phyloP scores from a whole-genome alignment of 2,888 invertebrate genomes.

The Bedellia somnulentella region DNA sequence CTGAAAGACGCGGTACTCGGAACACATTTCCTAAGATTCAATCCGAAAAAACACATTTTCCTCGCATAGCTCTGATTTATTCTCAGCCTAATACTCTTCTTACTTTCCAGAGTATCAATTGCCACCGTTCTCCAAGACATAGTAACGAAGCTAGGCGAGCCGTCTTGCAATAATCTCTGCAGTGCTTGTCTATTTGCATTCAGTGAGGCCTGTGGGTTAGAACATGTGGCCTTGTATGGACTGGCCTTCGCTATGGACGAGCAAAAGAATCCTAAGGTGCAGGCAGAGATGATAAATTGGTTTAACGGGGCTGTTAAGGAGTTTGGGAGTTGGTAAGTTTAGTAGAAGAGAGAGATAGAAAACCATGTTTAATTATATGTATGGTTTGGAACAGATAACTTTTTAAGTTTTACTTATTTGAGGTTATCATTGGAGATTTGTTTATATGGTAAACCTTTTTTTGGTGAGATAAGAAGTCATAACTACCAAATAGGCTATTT shows the following conservation, averaged over 20 bases:
- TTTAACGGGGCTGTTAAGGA: slow-evolving; percentile 76
- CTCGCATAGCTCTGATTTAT: no score
- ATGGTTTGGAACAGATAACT: no score
- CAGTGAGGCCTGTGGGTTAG: slow-evolving; percentile 77
- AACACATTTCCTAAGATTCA: no score
- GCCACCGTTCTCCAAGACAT: slow-evolving; percentile 78
- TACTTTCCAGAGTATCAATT: slow-evolving; percentile 62
- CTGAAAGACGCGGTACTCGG: no score
- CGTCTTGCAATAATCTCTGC: slow-evolving; percentile 71
- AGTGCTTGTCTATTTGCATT: slow-evolving; percentile 75
- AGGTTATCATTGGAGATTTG: no score
- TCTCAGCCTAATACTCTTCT: no score
- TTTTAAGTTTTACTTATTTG: no score
- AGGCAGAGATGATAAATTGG: slow-evolving; percentile 84
- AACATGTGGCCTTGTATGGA: slow-evolving; percentile 72
- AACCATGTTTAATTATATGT: no score
- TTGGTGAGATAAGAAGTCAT: no score
- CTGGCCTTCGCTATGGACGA: slow-evolving; percentile 74
- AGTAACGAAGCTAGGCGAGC: slow-evolving; percentile 82
- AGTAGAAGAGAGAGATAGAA: slow-evolving; percentile 45
- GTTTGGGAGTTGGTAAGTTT: slow-evolving; percentile 80
- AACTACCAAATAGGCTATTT: no score
- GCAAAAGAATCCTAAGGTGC: slow-evolving; percentile 91
- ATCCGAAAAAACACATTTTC: no score
- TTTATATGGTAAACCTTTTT: no score